These are phyloP conservation scores for Dasyornis broadbenti DNA, from an alignment of 2,113 vertebrate species.

Conservation along the genomic window DNA sequence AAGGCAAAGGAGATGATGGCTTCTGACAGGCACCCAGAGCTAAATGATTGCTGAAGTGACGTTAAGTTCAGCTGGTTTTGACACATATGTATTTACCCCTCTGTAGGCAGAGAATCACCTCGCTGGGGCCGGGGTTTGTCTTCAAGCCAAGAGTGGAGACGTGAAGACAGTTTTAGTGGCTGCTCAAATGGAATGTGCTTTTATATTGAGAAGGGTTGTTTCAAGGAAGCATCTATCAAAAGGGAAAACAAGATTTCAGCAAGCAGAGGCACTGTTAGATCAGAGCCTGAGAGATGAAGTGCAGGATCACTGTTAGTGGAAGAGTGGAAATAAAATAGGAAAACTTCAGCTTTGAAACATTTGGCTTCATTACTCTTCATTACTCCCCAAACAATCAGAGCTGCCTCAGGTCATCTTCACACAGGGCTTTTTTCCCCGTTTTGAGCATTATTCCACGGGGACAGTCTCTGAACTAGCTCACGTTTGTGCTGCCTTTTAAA, in stretches of 20 bases:
- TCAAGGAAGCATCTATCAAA: slow-evolving; percentile 49
- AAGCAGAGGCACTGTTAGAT: neutral
- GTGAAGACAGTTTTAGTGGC: slow-evolving; percentile 13
- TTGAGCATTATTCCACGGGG: neutral
- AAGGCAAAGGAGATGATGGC: neutral
- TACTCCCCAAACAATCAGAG: neutral
- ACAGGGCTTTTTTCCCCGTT: neutral
- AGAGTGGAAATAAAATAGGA: slow-evolving; percentile 19
- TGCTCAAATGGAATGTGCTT: slow-evolving; percentile 31
- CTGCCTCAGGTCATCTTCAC: neutral
- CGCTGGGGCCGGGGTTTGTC: neutral
- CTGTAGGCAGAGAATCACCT: slow-evolving; percentile 1
- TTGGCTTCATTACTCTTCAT: slow-evolving; percentile 32
- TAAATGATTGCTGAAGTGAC: slow-evolving; percentile 2
- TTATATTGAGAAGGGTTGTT: slow-evolving; percentile 21
- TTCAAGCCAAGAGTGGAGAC: neutral
- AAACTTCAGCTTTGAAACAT: slow-evolving; percentile 20
- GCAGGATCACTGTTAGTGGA: neutral
- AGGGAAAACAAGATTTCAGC: neutral
- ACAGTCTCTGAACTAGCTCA: neutral
- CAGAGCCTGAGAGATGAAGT: neutral
- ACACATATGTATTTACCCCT: slow-evolving; percentile 11
- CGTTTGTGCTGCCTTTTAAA: neutral
- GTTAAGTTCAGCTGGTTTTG: neutral
- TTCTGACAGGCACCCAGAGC: neutral